Evolutionary conservation across 2,888 invertebrate species (phyloP).

Genomic region (Leptinotarsa haldemani): DNA sequence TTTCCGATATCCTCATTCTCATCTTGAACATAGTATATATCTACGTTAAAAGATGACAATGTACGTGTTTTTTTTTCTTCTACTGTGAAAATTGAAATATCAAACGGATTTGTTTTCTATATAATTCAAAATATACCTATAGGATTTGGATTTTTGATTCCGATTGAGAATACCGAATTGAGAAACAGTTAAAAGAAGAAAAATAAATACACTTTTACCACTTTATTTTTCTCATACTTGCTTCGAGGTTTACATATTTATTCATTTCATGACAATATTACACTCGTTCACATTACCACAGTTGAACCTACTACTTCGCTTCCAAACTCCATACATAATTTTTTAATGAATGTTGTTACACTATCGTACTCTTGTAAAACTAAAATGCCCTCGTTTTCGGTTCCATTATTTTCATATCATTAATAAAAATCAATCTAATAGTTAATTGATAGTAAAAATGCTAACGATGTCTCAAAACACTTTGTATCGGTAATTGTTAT

Average conservation of each 20-base stretch:
- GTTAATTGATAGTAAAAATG: conserved; percentile 25
- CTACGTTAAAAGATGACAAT: no score
- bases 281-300: conserved; percentile 30
- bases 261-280: background rate
- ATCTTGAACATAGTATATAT: no score
- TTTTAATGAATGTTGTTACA: conserved; percentile 26
- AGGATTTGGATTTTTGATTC: no score
- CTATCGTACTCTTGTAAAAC: conserved; percentile 36
- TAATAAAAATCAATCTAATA: conserved; percentile 26
- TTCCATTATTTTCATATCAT: background rate
- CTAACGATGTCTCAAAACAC: conserved; percentile 15
- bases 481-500: background rate
- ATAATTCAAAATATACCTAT: no score
- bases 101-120: no score
- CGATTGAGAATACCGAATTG: no score
- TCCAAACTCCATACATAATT: conserved; percentile 36
- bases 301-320: conserved; percentile 32
- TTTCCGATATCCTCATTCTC: no score
- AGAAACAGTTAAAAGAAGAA: background rate
- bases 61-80: no score
- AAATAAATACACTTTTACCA: background rate
- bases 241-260: conserved; percentile 4
- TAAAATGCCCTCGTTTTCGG: conserved; percentile 29
- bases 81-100: no score
- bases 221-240: conserved; percentile 17